A percentile compares a stretch with the other conserved stretches of the same genome.
These are phyloP conservation scores for Anniella stebbinsi DNA, from an alignment of 2,797 vertebrate genomes.

Conservation along the genomic window DNA sequence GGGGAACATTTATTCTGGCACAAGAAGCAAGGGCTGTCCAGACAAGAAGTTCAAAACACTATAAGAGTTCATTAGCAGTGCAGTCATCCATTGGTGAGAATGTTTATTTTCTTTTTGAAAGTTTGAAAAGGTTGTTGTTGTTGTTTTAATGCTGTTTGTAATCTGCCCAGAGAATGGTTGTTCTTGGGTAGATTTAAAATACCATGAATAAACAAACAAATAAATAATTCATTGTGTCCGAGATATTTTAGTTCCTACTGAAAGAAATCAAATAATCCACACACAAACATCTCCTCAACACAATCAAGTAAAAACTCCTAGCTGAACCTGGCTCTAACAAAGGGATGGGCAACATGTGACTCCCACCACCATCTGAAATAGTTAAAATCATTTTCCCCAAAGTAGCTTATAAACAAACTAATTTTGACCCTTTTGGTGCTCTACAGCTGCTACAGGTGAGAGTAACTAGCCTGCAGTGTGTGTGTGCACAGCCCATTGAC, in stretches of 20 bases:
- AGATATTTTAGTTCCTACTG: background rate
- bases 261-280: background rate
- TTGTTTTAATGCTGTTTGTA: background rate
- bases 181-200: no score
- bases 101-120: background rate
- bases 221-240: background rate
- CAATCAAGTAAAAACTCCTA: no score
- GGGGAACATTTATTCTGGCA: background rate
- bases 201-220: no score
- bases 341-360: no score
- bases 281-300: background rate
- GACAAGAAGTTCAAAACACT: background rate
- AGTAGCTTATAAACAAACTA: no score
- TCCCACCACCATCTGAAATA: no score
- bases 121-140: background rate
- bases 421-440: no score
- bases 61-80: background rate
- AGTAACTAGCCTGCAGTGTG: no score
- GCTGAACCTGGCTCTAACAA: background rate
- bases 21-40: background rate
- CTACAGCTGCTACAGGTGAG: no score
- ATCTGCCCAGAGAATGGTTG: no score
- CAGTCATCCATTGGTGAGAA: background rate
- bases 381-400: no score
- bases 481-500: no score